These are phyloP conservation scores for Cinara cedri DNA, from an alignment of 2,888 invertebrate species.

Conservation along the genomic window DNA sequence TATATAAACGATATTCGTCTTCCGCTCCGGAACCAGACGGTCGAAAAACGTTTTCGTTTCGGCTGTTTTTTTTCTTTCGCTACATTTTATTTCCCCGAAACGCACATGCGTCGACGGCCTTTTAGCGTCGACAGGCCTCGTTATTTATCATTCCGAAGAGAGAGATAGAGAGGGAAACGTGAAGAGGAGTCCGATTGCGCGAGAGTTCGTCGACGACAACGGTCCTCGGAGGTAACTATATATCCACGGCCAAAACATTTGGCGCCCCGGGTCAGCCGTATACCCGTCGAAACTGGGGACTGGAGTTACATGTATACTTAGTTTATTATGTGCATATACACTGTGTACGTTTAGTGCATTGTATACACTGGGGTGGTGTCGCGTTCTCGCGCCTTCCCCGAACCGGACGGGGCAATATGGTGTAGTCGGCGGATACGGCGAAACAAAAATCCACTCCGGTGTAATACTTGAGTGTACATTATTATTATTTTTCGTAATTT, in stretches of 20 bases:
- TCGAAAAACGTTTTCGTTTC: slow-evolving; percentile 27
- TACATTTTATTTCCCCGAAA: slow-evolving; percentile 17
- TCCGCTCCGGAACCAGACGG: slow-evolving; percentile 38
- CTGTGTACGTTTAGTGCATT: not conserved
- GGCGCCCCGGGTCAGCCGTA: slow-evolving; percentile 1
- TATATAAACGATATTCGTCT: slow-evolving; percentile 10
- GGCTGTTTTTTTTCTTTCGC: not conserved
- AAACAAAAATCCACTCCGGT: too few species aligned
- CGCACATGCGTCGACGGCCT: slow-evolving; percentile 35
- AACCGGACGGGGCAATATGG: slow-evolving; percentile 11
- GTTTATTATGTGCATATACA: too few species aligned
- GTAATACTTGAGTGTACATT: too few species aligned
- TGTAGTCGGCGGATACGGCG: slow-evolving; percentile 11
- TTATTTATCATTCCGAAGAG: slow-evolving; percentile 19
- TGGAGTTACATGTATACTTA: not conserved
- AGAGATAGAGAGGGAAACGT: too few species aligned
- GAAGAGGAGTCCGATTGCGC: slow-evolving; percentile 47
- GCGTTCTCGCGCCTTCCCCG: not conserved
- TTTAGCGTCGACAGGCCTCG: slow-evolving; percentile 45
- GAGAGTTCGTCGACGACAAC: too few species aligned
- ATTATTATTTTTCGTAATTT: too few species aligned
- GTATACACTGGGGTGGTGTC: not conserved
- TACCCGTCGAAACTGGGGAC: not conserved
- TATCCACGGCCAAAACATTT: not conserved
- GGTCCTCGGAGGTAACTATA: too few species aligned